Evolutionary conservation across 2,888 invertebrate species (phyloP).

Genomic region (Trachelus tabidus): DNA sequence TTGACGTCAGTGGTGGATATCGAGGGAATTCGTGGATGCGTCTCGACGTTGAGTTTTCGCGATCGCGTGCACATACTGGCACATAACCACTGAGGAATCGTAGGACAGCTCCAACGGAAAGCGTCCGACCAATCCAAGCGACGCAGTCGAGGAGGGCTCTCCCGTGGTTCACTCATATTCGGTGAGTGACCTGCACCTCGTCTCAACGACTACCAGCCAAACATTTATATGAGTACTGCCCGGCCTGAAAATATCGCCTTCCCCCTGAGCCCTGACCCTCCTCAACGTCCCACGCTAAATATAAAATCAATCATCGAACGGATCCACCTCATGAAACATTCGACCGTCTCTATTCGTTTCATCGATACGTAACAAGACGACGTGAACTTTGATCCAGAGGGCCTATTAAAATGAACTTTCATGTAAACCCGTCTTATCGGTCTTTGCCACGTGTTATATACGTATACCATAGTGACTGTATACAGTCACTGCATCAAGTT

Average conservation of each 20-base stretch:
- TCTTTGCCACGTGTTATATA: no score
- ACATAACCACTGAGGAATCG: slow-evolving; percentile 30
- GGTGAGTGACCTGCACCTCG: slow-evolving; percentile 61
- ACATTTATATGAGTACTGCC: slow-evolving; percentile 57
- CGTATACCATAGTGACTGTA: no score
- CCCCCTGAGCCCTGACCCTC: slow-evolving; percentile 47
- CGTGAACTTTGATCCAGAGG: no score
- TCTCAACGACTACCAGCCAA: slow-evolving; percentile 49
- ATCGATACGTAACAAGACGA: no score
- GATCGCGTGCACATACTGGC: slow-evolving; percentile 1
- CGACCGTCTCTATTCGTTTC: no score
- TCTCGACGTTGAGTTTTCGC: no score
- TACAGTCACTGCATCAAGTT: no score
- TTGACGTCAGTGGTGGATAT: no score
- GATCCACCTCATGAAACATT: slow-evolving; percentile 16
- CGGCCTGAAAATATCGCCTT: slow-evolving; percentile 59
- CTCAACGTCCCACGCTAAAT: slow-evolving; percentile 44
- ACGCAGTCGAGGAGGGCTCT: slow-evolving; percentile 12
- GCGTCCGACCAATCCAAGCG: slow-evolving; percentile 25
- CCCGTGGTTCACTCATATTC: slow-evolving; percentile 54
- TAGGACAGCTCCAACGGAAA: slow-evolving; percentile 34
- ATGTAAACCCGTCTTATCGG: no score
- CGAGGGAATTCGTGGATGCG: no score
- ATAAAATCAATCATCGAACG: slow-evolving; percentile 41
- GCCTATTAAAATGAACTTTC: no score